Conservation (phyloP, 2,113 vertebrate genomes). For the Mus pahari region DNA sequence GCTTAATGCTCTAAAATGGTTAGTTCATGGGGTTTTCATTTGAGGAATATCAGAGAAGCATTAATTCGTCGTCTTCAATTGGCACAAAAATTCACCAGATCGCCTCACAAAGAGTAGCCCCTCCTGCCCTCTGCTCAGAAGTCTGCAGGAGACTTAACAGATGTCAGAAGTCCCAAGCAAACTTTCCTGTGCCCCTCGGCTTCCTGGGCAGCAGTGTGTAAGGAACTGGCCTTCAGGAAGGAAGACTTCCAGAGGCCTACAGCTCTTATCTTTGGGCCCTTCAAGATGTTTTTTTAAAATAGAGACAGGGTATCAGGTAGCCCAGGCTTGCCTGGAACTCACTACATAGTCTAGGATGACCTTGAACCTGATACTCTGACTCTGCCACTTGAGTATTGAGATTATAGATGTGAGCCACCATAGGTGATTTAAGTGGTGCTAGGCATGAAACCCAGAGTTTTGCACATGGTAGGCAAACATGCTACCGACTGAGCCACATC, state of each 20-base stretch:
- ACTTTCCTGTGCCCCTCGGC: constrained; percentile 62
- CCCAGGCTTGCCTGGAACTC: background rate
- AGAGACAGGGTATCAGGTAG: background rate
- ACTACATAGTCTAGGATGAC: background rate
- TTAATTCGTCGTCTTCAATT: constrained; percentile 86
- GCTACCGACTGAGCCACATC: background rate
- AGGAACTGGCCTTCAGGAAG: constrained; percentile 24
- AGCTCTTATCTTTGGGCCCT: background rate
- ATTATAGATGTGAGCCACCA: background rate
- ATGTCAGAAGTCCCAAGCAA: constrained; percentile 84
- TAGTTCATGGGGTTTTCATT: constrained; percentile 90
- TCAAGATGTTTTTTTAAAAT: background rate
- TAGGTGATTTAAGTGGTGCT: background rate
- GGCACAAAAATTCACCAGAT: constrained; percentile 79
- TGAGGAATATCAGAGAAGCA: constrained; percentile 86
- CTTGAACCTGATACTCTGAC: background rate
- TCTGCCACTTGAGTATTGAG: background rate
- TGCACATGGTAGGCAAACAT: background rate
- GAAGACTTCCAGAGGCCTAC: background rate
- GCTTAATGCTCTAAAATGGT: constrained; percentile 88
- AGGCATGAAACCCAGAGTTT: background rate
- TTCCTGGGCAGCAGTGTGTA: constrained; percentile 60
- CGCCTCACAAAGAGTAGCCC: constrained; percentile 79
- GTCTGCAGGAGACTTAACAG: constrained; percentile 79
- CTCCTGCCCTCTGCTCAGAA: constrained; percentile 79